These are phyloP conservation scores for Campodea augens DNA, from an alignment of 1,140 invertebrate species.

Conservation along the genomic window DNA sequence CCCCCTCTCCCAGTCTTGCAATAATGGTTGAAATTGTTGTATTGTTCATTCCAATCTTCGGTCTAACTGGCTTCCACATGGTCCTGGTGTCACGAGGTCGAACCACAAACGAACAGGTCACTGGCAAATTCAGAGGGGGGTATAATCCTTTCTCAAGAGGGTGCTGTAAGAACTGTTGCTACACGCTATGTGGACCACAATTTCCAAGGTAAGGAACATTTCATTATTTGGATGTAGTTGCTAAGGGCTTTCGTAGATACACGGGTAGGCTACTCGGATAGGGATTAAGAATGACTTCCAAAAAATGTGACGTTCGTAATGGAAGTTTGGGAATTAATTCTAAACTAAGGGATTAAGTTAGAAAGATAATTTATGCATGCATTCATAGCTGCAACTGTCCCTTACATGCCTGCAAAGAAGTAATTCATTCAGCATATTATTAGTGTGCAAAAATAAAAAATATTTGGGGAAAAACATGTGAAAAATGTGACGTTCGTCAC, in stretches of 20 bases:
- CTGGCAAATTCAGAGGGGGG: conserved; percentile 91
- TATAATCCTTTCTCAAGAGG: conserved; percentile 92
- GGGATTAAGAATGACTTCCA: too few species aligned
- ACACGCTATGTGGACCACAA: conserved; percentile 85
- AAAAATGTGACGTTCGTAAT: too few species aligned
- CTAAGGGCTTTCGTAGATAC: background rate
- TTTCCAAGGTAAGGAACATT: conserved; percentile 64
- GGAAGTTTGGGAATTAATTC: too few species aligned
- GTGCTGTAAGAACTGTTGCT: conserved; percentile 84
- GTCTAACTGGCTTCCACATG: conserved; percentile 93
- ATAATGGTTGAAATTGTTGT: conserved; percentile 80
- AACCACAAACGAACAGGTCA: conserved; percentile 99
- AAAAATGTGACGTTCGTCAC: too few species aligned
- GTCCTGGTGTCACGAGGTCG: conserved; percentile 89
- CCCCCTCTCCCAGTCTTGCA: conserved; percentile 48
- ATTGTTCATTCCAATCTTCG: conserved; percentile 89
- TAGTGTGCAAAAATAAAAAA: too few species aligned
- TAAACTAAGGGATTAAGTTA: too few species aligned
- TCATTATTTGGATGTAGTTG: background rate
- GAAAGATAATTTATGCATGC: too few species aligned
- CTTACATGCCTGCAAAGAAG: too few species aligned
- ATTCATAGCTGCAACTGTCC: too few species aligned
- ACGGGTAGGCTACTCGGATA: too few species aligned
- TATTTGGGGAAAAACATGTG: too few species aligned
- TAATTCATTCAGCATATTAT: too few species aligned